A percentile compares a stretch with the other conserved stretches of the same genome.
Conservation (phyloP, 2,113 vertebrate species). For the Antennarius striatus region DNA sequence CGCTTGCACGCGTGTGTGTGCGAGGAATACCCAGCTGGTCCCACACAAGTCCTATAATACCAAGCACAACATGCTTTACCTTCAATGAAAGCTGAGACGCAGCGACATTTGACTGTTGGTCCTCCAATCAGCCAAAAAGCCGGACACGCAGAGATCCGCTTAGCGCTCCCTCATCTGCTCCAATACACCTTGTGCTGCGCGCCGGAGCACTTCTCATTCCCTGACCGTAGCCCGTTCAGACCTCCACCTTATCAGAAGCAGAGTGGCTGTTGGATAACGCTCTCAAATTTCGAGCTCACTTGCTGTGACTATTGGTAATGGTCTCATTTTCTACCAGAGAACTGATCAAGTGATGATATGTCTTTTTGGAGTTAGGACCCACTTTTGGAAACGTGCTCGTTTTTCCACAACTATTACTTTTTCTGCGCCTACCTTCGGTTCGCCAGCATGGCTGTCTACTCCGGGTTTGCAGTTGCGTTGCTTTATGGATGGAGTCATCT, state of each 20-base stretch:
- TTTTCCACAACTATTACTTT: slow-evolving; percentile 16
- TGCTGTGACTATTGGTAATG: slow-evolving; percentile 40
- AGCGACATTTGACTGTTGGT: slow-evolving; percentile 67
- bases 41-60: slow-evolving; percentile 78
- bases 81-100: slow-evolving; percentile 75
- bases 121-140: slow-evolving; percentile 57
- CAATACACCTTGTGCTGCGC: slow-evolving; percentile 17
- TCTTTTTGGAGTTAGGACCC: slow-evolving; percentile 45
- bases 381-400: slow-evolving; percentile 38
- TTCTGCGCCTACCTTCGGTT: neutral
- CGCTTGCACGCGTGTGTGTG: neutral
- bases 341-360: slow-evolving; percentile 62
- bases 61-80: slow-evolving; percentile 74
- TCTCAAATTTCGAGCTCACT: no score
- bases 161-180: slow-evolving; percentile 1
- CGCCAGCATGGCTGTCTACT: slow-evolving; percentile 77
- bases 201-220: neutral
- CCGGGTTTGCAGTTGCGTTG: slow-evolving; percentile 74
- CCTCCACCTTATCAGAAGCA: neutral
- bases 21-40: slow-evolving; percentile 72
- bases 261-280: slow-evolving; percentile 24
- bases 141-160: slow-evolving; percentile 54
- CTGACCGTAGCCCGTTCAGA: slow-evolving; percentile 16
- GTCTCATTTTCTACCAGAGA: slow-evolving; percentile 15
- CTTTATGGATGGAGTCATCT: slow-evolving; percentile 82